phyloP scores from a whole-genome alignment of 2,797 vertebrate species.

The Mareca strepera region DNA sequence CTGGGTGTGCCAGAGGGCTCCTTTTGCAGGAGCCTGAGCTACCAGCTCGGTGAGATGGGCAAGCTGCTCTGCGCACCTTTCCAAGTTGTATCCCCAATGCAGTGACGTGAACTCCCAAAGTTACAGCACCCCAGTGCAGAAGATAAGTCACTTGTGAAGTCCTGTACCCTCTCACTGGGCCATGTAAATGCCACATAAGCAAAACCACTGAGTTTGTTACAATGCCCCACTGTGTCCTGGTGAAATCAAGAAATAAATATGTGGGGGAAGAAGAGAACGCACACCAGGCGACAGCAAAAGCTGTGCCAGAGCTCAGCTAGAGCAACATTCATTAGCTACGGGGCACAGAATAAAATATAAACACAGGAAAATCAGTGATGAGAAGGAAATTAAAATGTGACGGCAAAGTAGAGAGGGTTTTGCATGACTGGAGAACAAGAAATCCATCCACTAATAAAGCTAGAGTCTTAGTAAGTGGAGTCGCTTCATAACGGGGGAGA shows the following conservation, averaged over 20 bases:
- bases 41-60: fast-evolving
- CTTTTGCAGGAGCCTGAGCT: not conserved
- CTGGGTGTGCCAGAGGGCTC: not conserved
- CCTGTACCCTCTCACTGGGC: fast-evolving
- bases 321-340: conserved; percentile 28
- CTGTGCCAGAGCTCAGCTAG: conserved; percentile 47
- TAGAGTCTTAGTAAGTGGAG: not conserved
- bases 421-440: not conserved
- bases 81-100: fast-evolving
- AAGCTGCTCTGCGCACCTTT: not conserved
- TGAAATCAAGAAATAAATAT: conserved; percentile 20
- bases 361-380: not conserved
- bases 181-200: not conserved
- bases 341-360: conserved; percentile 30
- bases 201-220: not conserved
- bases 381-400: conserved; percentile 21
- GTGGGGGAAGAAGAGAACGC: not conserved
- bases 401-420: not conserved
- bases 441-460: not conserved
- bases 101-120: not conserved
- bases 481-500: not conserved
- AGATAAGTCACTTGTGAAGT: not conserved
- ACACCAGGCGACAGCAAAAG: not conserved
- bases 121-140: not conserved
- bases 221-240: conserved; percentile 4